Base-by-base conservation (phyloP, 2,797 vertebrate genomes). In the Australoheros facetus region DNA sequence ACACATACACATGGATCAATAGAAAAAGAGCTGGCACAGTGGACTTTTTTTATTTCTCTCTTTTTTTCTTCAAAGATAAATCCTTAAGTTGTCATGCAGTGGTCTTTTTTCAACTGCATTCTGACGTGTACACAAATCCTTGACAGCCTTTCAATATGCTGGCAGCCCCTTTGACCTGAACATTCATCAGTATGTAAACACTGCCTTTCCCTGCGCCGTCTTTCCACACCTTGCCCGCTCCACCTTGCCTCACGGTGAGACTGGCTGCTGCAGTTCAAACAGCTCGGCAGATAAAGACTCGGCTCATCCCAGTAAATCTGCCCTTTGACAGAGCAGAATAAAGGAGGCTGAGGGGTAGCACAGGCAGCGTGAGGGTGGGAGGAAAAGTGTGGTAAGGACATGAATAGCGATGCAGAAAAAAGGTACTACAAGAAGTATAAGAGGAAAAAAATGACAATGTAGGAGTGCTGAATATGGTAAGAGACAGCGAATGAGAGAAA, bases 151-250 rank as follows among this genome's bases (percentile, higher is more conserved):
- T 78, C 39, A 82, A 19, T 30, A 30, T 71, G 69, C 55, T 34
- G 34, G 11, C 28, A 17, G 66, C 78, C 60, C 71, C 58, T n/a
- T 10, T 42, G 45, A 82, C 34, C 62, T 78, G 74, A 39, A 26
- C 78, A 71, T 78, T 86, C 70, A 84, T 77, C 78, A 69, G 77
- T 48, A 80, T 71, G 80, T 88, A 80, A 87, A 92, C 86, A 83
- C 17, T 16, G 83, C 82, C 82, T 75, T 62, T 82, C 86, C 90
- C 88, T 6, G 5, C 32, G 69, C 78, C 5, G 72, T 79, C 81
- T 69, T 16, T 73, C 71, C 57, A 76, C 77, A 69, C 48, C 66
- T 60, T 6, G 7, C 23, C 56, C 16, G 64, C 77, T 75, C 59
- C 78, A 73, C 84, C 86, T 83, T 11, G 54, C 64, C 81, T 71